Conservation (phyloP, 2,888 invertebrate genomes). For the Cordilura impudica region DNA sequence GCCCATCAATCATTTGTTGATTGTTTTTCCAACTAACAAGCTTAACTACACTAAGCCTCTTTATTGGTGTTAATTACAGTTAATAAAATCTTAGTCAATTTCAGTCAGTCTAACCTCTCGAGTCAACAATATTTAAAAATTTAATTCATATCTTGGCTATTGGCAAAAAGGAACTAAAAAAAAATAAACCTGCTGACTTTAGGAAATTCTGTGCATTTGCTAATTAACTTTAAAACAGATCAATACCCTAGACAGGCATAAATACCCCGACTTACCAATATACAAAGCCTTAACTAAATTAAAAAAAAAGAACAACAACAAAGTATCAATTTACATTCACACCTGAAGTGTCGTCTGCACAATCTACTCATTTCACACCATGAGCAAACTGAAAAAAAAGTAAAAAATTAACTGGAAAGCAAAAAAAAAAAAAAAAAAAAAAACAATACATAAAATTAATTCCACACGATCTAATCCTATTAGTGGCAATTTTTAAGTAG, state of each 20-base stretch:
- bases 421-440: background rate
- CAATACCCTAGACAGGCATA: conserved; percentile 32
- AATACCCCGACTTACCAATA: no score
- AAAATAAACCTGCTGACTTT: conserved; percentile 43
- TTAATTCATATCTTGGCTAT: conserved; percentile 1
- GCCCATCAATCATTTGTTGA: conserved; percentile 53
- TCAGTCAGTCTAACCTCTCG: background rate
- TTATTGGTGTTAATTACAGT: conserved; percentile 59
- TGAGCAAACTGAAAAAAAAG: background rate
- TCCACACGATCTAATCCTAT: conserved; percentile 69
- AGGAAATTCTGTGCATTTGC: conserved; percentile 41
- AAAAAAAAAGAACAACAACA: background rate
- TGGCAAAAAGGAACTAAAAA: background rate
- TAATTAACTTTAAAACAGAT: conserved; percentile 55
- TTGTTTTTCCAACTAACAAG: conserved; percentile 27
- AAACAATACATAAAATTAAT: conserved; percentile 19
- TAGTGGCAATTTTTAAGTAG: conserved; percentile 75
- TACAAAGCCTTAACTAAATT: conserved; percentile 1
- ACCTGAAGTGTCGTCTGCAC: conserved; percentile 50
- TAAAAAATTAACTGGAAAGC: background rate
- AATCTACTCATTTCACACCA: conserved; percentile 46
- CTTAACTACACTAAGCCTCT: conserved; percentile 45
- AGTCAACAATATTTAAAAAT: conserved; percentile 9
- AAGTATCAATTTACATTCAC: conserved; percentile 59
- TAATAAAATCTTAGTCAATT: conserved; percentile 32